Evolutionary conservation across 2,888 invertebrate species (phyloP).

Genomic region (Ernsta delagoae): DNA sequence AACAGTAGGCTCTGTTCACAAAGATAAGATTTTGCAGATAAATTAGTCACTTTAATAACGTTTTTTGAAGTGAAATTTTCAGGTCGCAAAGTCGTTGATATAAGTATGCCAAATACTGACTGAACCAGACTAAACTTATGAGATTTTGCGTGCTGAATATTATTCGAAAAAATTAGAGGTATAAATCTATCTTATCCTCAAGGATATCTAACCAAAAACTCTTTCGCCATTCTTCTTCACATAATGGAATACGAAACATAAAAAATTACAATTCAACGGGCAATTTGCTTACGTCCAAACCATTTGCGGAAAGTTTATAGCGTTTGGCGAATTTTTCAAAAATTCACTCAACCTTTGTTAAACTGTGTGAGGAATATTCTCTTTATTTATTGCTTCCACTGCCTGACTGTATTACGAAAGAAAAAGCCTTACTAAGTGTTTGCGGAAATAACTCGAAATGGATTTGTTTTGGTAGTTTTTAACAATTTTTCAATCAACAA

Average conservation of each 20-base stretch:
- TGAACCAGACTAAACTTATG: no score
- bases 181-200: neutral
- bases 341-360: slow-evolving; percentile 27
- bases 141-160: neutral
- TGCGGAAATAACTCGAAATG: no score
- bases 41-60: neutral
- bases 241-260: slow-evolving; percentile 5
- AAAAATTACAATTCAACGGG: slow-evolving; percentile 28
- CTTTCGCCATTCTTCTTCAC: neutral
- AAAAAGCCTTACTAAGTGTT: slow-evolving; percentile 16
- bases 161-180: neutral
- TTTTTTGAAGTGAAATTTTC: no score
- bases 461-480: no score
- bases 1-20: neutral
- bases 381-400: slow-evolving; percentile 34
- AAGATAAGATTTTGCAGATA: no score
- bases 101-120: neutral
- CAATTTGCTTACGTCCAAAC: slow-evolving; percentile 32
- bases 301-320: slow-evolving; percentile 23
- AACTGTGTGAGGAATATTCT: slow-evolving; percentile 35
- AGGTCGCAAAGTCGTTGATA: no score
- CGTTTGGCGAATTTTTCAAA: slow-evolving; percentile 22
- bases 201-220: neutral
- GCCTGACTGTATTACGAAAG: slow-evolving; percentile 9
- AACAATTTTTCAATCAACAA: no score